Conservation (phyloP, 2,888 invertebrate species). For the Hirtodrosophila duncani region DNA sequence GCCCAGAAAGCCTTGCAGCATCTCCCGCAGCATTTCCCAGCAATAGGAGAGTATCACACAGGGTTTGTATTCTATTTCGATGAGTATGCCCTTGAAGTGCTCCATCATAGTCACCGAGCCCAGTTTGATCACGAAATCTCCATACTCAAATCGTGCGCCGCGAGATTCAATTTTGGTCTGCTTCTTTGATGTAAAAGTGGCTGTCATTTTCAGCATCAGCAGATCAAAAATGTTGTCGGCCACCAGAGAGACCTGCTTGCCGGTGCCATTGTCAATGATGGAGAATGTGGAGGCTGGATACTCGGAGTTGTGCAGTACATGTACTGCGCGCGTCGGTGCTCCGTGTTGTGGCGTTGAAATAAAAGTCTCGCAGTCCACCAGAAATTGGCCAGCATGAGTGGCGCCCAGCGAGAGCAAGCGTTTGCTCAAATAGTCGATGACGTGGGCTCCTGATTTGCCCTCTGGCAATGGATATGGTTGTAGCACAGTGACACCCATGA, state of each 20-base stretch:
- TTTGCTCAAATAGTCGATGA: constrained; percentile 91
- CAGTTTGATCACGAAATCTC: constrained; percentile 95
- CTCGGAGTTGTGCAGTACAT: constrained; percentile 97
- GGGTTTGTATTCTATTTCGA: constrained; percentile 96
- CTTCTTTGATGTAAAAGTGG: constrained; percentile 93
- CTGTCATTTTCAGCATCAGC: constrained; percentile 92
- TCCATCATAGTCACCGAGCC: constrained; percentile 95
- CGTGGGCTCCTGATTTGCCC: constrained; percentile 93
- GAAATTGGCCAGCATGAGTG: constrained; percentile 90
- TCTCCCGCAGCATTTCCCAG: constrained; percentile 94
- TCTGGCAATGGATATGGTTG: constrained; percentile 93
- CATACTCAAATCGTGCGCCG: constrained; percentile 91
- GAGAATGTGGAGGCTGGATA: constrained; percentile 97
- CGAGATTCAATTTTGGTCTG: constrained; percentile 92
- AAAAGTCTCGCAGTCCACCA: constrained; percentile 97
- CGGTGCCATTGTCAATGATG: constrained; percentile 89
- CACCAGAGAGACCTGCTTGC: constrained; percentile 90
- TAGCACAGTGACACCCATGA: constrained; percentile 79
- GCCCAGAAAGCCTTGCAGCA: constrained; percentile 93
- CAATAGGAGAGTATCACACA: constrained; percentile 92
- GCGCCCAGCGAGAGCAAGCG: constrained; percentile 90
- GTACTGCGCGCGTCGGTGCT: constrained; percentile 86
- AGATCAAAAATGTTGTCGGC: constrained; percentile 95
- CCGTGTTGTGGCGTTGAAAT: constrained; percentile 85
- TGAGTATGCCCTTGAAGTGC: constrained; percentile 93